Evolutionary conservation across 2,113 vertebrate genomes (phyloP).

Genomic region (Morone chrysops): DNA sequence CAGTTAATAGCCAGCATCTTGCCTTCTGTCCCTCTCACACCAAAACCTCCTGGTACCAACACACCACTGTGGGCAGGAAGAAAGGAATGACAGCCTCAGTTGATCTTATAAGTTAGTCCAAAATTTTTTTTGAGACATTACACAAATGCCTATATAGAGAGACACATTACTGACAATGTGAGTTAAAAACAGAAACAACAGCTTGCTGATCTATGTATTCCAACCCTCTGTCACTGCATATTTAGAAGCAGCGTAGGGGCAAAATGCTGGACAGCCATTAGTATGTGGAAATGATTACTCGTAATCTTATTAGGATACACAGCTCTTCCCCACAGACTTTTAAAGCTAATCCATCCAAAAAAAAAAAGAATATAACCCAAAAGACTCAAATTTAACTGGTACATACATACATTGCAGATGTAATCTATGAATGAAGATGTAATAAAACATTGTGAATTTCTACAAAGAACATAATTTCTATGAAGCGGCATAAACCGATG

Average conservation of each 20-base stretch:
- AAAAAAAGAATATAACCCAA: not conserved
- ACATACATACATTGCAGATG: not conserved
- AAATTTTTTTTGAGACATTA: not conserved
- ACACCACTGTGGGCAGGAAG: conserved; percentile 85
- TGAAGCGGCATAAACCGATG: not conserved
- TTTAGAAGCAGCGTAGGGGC: not conserved
- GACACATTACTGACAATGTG: not conserved
- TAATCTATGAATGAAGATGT: not conserved
- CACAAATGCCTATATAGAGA: not conserved
- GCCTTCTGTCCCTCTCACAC: conserved; percentile 95
- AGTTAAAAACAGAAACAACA: not conserved
- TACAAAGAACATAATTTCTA: not conserved
- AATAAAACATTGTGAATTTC: not conserved
- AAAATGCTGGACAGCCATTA: not conserved
- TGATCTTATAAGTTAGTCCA: not conserved
- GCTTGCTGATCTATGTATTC: not conserved
- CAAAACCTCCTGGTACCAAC: conserved; percentile 97
- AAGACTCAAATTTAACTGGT: not conserved
- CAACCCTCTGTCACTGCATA: not conserved
- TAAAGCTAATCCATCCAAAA: not conserved
- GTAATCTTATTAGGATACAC: not conserved
- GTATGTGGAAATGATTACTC: not conserved
- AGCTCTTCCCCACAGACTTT: not conserved
- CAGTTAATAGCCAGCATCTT: conserved; percentile 97
- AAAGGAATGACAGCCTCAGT: not conserved